These are phyloP conservation scores for Aphis gossypii DNA, from an alignment of 1,140 invertebrate genomes.

Conservation along the genomic window DNA sequence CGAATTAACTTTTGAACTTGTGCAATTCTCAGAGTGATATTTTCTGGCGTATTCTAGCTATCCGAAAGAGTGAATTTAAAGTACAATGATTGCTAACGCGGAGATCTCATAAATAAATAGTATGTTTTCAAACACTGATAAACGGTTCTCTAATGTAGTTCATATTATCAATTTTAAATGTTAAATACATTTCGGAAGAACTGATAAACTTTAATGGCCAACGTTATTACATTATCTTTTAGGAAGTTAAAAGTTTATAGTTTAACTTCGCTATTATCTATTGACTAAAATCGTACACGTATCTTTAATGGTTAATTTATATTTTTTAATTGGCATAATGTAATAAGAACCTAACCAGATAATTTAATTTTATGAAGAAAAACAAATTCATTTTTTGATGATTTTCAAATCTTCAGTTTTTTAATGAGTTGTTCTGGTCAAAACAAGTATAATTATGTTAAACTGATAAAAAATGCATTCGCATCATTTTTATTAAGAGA, in stretches of 20 bases:
- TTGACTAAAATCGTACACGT: not conserved
- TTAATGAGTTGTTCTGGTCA: not conserved
- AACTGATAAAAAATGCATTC: not conserved
- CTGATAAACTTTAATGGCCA: conserved; percentile 13
- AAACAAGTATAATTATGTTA: not conserved
- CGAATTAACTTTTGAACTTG: conserved; percentile 15
- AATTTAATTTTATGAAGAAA: not conserved
- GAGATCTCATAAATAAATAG: not conserved
- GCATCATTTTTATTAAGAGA: not conserved
- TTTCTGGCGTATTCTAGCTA: not conserved
- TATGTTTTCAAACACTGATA: not conserved
- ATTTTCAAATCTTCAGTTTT: not conserved
- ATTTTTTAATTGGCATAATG: not conserved
- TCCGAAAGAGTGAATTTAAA: not conserved
- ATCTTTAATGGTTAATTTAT: not conserved
- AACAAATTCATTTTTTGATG: not conserved
- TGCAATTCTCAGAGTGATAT: not conserved
- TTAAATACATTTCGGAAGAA: not conserved
- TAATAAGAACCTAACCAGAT: not conserved
- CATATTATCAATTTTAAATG: conserved; percentile 2
- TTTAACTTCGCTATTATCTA: not conserved
- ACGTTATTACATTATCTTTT: not conserved
- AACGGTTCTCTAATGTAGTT: not conserved
- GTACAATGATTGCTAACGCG: not conserved
- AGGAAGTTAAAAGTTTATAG: not conserved